Evolutionary conservation across 2,888 invertebrate species (phyloP).

Genomic region (Polydrusus cervinus): DNA sequence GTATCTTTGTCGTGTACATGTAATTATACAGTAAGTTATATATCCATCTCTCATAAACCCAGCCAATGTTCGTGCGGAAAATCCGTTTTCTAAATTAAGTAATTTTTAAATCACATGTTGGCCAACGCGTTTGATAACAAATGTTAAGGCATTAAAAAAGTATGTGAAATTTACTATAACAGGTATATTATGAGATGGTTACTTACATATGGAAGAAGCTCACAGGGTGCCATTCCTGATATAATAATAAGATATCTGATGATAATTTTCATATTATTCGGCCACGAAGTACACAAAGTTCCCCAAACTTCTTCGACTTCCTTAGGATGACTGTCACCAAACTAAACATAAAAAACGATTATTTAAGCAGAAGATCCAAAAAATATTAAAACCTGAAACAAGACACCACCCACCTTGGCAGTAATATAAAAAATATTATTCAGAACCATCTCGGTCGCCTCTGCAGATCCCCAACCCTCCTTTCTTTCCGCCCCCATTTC

Average conservation of each 20-base stretch:
- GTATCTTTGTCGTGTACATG: too few species aligned
- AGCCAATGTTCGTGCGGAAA: too few species aligned
- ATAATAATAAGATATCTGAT: constrained; percentile 96
- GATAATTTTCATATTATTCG: constrained; percentile 97
- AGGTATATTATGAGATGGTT: background rate
- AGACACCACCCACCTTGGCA: constrained; percentile 86
- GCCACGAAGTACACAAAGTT: constrained; percentile 95
- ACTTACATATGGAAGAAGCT: constrained; percentile 93
- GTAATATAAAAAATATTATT: constrained; percentile 99
- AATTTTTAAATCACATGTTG: too few species aligned
- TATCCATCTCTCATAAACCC: too few species aligned
- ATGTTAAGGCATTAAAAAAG: too few species aligned
- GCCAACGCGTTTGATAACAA: too few species aligned
- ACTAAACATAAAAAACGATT: constrained; percentile 73
- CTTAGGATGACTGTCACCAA: constrained; percentile 95
- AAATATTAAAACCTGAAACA: constrained; percentile 6
- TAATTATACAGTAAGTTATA: too few species aligned
- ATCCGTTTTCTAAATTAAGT: too few species aligned
- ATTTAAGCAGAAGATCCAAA: constrained; percentile 35
- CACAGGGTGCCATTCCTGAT: constrained; percentile 97
- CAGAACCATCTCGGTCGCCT: constrained; percentile 99
- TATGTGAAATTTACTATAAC: too few species aligned
- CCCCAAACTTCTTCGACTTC: constrained; percentile 98
- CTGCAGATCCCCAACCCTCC: constrained; percentile 98
- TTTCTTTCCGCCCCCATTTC: constrained; percentile 77